Evolutionary conservation across 2,888 invertebrate species (phyloP), one percentile per base, ranked within the genome.

Genomic region (Drosophila robusta): DNA sequence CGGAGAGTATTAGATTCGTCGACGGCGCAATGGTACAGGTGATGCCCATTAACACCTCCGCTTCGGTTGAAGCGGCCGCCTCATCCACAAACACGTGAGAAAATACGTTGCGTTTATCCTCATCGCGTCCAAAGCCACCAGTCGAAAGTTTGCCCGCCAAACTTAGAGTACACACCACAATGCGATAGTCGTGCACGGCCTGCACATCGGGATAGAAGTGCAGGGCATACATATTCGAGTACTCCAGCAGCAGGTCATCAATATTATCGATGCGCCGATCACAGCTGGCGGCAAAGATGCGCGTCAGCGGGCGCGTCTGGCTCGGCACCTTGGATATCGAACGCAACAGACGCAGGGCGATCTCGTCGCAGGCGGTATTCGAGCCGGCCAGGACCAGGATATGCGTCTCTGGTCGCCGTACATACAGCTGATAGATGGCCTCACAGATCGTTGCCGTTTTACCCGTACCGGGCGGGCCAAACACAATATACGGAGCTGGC

Each of bases 401-500:
- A 63, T 91, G 91, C 5, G 92, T 91, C 0, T 91, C 82, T 0
- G 92, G 91, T n/a, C 91, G 90, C 3, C 58, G 58, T 44, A 86
- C 68, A 65, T 85, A 78, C 78, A 95, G 93, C 91, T 96, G 96
- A 56, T 94, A 92, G 47, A 96, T 94, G 5, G 95, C 92, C 91
- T 96, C 96, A 2, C 95, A 95, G 7, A 96, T 80, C 1, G 96
- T 96, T 1, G 95, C 93, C 0, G 96, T 96, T 91, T 95, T 95
- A 0, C 95, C 95, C 2, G 95, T 95, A 92, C 94, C 70, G 93
- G 80, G 77, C 7, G 78, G 78, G 2, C 98, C 98, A 92, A 95
- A 97, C 44, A 98, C 93, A 36, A 97, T 94, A 87, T 97, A 98
- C 0, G 98, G 97, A 0, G 94, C 94, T 1, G 94, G 93, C 5